These are phyloP conservation scores for Rhynchomys soricoides DNA, from an alignment of 2,113 vertebrate genomes.

Conservation along the genomic window DNA sequence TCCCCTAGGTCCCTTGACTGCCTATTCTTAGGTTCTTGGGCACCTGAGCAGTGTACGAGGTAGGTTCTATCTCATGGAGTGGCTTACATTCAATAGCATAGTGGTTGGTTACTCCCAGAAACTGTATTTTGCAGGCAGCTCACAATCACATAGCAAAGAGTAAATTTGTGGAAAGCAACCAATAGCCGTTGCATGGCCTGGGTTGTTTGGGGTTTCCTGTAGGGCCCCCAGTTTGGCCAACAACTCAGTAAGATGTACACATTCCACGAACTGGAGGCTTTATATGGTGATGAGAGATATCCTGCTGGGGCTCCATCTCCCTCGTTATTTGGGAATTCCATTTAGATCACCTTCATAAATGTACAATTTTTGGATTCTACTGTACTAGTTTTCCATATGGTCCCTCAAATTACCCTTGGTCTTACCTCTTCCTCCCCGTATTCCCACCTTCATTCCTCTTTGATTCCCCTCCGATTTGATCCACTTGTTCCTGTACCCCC, in stretches of 20 bases:
- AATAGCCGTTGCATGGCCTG: neutral
- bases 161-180: neutral
- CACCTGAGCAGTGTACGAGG: neutral
- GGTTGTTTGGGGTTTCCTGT: neutral
- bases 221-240: neutral
- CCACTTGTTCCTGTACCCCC: no score
- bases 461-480: neutral
- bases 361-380: neutral
- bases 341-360: neutral
- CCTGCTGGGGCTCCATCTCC: neutral
- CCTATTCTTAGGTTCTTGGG: neutral
- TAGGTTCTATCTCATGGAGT: neutral
- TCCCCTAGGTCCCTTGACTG: neutral
- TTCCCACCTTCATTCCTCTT: neutral
- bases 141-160: neutral
- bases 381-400: neutral
- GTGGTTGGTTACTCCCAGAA: neutral
- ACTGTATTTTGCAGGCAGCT: neutral
- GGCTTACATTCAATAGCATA: neutral
- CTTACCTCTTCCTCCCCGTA: neutral
- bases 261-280: neutral
- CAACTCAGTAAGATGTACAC: neutral
- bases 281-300: neutral
- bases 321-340: neutral
- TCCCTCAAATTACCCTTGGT: neutral